Conservation (phyloP, 2,797 vertebrate species). For the Stomatorhinus walkeri region DNA sequence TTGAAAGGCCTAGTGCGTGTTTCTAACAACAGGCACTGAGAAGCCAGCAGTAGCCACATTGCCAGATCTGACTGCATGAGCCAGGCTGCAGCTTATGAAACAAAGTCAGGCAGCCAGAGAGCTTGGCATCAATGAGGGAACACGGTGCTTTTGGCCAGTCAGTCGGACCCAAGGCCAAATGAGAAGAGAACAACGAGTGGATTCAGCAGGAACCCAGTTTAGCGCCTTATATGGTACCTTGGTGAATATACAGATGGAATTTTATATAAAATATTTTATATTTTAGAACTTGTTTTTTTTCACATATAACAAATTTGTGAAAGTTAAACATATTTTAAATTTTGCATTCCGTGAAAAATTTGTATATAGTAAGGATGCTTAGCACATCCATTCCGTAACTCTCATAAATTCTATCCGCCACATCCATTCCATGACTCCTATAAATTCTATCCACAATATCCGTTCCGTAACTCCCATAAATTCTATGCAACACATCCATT, state of each 20-base stretch:
- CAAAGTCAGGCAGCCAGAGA: neutral
- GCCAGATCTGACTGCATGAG: neutral
- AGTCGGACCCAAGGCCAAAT: neutral
- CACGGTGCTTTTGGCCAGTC: neutral
- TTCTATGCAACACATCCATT: neutral
- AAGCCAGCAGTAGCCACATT: neutral
- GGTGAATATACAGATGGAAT: neutral
- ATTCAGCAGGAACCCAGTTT: neutral
- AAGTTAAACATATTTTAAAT: neutral
- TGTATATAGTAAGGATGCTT: neutral
- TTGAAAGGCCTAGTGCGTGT: neutral
- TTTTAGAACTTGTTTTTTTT: neutral
- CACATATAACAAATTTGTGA: neutral
- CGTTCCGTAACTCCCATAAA: neutral
- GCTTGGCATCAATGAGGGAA: neutral
- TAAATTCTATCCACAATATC: neutral
- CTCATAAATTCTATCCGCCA: neutral
- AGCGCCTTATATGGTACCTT: neutral
- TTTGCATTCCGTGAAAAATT: neutral
- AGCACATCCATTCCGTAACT: neutral
- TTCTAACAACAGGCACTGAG: neutral
- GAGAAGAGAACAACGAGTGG: neutral
- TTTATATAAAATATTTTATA: too few species aligned
- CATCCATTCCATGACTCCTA: neutral
- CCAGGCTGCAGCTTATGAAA: neutral